Conservation (phyloP, 2,113 vertebrate genomes). For the Oreocharis arfaki region DNA sequence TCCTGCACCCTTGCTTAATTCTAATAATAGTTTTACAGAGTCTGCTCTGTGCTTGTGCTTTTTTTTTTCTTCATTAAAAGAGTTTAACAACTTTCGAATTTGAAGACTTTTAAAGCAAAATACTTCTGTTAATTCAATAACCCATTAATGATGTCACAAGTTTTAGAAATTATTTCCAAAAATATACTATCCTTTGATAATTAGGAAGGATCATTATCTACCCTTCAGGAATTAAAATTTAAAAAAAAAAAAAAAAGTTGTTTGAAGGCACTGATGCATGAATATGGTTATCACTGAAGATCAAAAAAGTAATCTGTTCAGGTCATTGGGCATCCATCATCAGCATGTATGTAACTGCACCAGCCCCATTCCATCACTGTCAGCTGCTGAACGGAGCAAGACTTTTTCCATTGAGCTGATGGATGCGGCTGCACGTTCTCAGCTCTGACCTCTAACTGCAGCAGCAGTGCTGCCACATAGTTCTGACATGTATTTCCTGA, state of each 20-base stretch:
- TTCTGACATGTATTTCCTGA: neutral
- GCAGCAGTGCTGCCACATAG: neutral
- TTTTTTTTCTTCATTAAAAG: neutral
- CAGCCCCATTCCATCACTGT: neutral
- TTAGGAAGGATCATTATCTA: neutral
- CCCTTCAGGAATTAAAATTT: neutral
- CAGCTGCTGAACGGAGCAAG: neutral
- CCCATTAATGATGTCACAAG: neutral
- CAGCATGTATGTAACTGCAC: neutral
- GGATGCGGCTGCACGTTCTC: neutral
- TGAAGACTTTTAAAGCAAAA: neutral
- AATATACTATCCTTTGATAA: neutral
- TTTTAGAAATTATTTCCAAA: neutral
- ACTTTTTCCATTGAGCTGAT: neutral
- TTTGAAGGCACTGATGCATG: neutral
- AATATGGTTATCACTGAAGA: neutral
- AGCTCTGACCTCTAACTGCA: neutral
- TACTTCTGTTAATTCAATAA: neutral
- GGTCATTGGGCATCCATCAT: neutral
- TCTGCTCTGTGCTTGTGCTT: neutral
- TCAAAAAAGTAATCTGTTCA: neutral
- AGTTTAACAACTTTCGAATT: neutral
- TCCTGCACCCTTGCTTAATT: neutral
- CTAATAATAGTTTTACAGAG: neutral
- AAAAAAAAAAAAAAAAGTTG: accelerated